Percentiles rank a stretch among this genome's conserved stretches.
Evolutionary conservation across 2,113 vertebrate species (phyloP).

Genomic region (Zapornia atra): DNA sequence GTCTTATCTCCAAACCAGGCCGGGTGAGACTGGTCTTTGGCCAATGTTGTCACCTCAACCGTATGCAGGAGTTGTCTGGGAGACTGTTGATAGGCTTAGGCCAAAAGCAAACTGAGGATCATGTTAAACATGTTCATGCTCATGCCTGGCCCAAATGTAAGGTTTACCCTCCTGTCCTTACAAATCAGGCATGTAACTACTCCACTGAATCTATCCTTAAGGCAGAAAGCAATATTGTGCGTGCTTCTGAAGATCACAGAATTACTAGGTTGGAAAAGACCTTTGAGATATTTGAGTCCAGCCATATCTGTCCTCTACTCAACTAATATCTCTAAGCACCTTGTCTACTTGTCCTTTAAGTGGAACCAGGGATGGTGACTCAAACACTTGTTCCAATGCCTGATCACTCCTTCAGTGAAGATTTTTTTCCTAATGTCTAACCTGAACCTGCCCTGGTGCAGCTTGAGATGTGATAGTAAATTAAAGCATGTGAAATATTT

Average conservation of each 20-base stretch:
- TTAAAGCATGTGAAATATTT: not conserved
- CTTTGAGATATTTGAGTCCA: too few species aligned
- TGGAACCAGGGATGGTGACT: too few species aligned
- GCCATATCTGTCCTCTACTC: too few species aligned
- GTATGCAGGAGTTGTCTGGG: fast-evolving
- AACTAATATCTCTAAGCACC: too few species aligned
- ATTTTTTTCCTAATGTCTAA: too few species aligned
- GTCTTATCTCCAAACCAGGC: not conserved
- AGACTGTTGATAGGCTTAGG: fast-evolving
- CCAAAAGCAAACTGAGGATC: not conserved
- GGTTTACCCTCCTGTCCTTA: not conserved
- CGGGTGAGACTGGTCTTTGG: not conserved
- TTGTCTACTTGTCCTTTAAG: too few species aligned
- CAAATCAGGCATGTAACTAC: not conserved
- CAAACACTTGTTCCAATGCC: too few species aligned
- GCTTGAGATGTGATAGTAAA: not conserved
- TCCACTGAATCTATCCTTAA: not conserved
- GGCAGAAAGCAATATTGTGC: not conserved
- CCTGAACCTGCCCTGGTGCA: too few species aligned
- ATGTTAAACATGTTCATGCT: not conserved
- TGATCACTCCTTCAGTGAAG: too few species aligned
- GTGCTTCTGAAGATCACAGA: not conserved
- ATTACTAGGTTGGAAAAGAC: too few species aligned
- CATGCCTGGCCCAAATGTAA: not conserved
- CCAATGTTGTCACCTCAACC: not conserved